phyloP scores from a whole-genome alignment of 2,113 vertebrate species.

The Varanus salvator region DNA sequence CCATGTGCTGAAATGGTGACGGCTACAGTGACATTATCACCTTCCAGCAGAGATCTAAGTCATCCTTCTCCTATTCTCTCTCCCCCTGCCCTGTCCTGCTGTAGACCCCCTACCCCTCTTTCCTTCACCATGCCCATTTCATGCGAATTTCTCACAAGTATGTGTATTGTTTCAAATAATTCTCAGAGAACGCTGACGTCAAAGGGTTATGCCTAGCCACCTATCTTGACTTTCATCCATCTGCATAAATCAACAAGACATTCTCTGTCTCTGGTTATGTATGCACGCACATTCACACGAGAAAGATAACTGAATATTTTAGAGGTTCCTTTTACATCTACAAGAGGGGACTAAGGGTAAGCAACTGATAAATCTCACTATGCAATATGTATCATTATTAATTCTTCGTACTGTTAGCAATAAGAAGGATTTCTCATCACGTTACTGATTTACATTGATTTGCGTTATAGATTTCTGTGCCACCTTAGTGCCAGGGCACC shows the following conservation, averaged over 20 bases:
- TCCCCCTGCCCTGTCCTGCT: constrained; percentile 31
- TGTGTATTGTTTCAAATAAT: constrained; percentile 37
- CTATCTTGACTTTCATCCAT: constrained; percentile 59
- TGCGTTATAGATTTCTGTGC: too few species aligned
- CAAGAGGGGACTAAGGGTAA: constrained; percentile 63
- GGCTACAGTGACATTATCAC: constrained; percentile 66
- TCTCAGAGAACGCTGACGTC: constrained; percentile 58
- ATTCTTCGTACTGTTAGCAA: neutral
- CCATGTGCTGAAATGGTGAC: constrained; percentile 55
- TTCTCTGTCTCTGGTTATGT: constrained; percentile 31
- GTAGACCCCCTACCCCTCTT: constrained; percentile 47
- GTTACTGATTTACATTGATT: too few species aligned
- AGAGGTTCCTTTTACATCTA: constrained; percentile 58
- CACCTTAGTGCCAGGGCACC: too few species aligned
- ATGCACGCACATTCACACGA: constrained; percentile 62
- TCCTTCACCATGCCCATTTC: constrained; percentile 45
- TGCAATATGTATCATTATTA: neutral
- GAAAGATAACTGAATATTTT: constrained; percentile 66
- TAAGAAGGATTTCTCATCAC: neutral
- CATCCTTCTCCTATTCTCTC: constrained; percentile 49
- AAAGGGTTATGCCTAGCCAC: constrained; percentile 50
- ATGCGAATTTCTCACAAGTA: constrained; percentile 45
- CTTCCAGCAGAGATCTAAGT: constrained; percentile 61
- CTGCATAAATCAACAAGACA: constrained; percentile 50
- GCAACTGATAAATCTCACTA: constrained; percentile 46